Evolutionary conservation across 1,140 invertebrate species (phyloP), one percentile per base, ranked within the genome.

Genomic region (Pogonomyrmex californicus): DNA sequence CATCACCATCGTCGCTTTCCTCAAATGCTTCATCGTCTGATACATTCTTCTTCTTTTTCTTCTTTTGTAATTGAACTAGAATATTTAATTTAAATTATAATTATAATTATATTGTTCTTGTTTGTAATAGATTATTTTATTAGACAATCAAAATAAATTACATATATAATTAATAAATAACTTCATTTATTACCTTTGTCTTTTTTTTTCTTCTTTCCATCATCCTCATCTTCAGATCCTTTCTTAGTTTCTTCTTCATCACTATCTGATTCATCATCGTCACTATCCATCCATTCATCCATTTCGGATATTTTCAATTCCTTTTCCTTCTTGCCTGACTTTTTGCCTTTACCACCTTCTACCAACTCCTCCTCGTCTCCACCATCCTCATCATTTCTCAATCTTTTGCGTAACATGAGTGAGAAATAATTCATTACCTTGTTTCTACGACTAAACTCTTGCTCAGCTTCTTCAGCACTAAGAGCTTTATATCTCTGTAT

Each of bases 1-100:
- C 98, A 94, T 99, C 99, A 0, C 99, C 99, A 95, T 99, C 99
- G 95, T 99, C 99, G 92, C 98, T 99, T 94, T 99, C 99, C 95
- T 99, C 99, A 75, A 98, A 96, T 0, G 98, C 98, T 92, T 99
- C 98, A 90, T 98, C 97, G 91, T 99, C 97, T 0, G 98, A 97
- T 86, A 96, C 96, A 85, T 97, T 96, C 78, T 97, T 96, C 77
- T 97, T 97, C 92, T 98, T 98, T 93, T 98, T 98, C 91, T 98
- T 98, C 66, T 96, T 96, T 75, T 94, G 94, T n/a, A 75, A 4
- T 76, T 86, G 88, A 81, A 47, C 91, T 90, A 70, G 88, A 71
- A 87, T 17, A 86, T 68, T 49, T 66, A 54, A 63, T 86, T 23
- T 47, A 68, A 62, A 79, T 47, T 76, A 62, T 66, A n/a, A n/a